Base-by-base conservation (phyloP, 2,888 invertebrate species). In the Ormyrus thymus region DNA sequence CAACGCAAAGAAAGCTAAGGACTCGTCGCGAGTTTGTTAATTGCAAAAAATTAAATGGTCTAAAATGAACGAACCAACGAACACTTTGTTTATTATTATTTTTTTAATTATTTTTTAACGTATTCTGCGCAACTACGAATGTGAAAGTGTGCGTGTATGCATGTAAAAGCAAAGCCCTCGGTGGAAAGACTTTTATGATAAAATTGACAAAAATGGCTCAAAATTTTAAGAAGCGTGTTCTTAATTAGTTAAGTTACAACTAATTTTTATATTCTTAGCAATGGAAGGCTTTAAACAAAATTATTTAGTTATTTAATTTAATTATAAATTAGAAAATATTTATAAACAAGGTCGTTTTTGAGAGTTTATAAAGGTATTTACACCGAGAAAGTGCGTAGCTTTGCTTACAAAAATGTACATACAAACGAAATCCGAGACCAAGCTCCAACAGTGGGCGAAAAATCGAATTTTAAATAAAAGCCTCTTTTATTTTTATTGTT, bases 21-120 rank as follows among this genome's bases (percentile, higher is more conserved):
- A 53, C 58, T 68, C 48, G 13, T 59, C 51, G 58, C 45, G 66
- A 66, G 58, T 51, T 66, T 66, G 56, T 58, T 58, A 6, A 74
- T 74, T 59, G 13, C 10, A n/a, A 45, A 46, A 55, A 11, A 58
- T 58, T 58, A n/a, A 55, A 51, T 55, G 69, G 70, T 62, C 70
- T 64, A 70, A 76, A n/a, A 11, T 29, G 29, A 29, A 29, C 29
- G 29, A 11, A 64, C 7, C 51, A 50, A 65, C 51, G 46, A 65
- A 71, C 70, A 48, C 43, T 61, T 13, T 61, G 45, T 61, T 45
- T 65, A 64, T 69, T 70, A 61, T 65, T 48, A 55, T 68, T 78
- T 72, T 78, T 78, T 62, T 59, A 73, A 59, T 77, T 73, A 61
- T 72, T 78, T 78, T 72, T 45, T 76, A 70, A 71, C 29, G 65